Evolutionary conservation across 2,113 vertebrate genomes (phyloP).

Genomic region (Mustela nigripes): DNA sequence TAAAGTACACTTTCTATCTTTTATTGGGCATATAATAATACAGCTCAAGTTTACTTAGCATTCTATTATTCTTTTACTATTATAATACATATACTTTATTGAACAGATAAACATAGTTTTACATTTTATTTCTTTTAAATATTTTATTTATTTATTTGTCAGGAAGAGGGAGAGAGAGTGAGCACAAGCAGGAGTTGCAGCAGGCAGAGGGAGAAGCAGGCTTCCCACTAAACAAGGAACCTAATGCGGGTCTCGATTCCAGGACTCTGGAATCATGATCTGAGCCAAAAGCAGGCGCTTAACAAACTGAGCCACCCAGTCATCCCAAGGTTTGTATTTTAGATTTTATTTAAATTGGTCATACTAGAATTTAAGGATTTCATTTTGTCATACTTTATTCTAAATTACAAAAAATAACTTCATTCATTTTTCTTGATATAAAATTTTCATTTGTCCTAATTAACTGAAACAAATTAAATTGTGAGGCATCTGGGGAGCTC

Average conservation of each 20-base stretch:
- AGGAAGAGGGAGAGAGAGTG: not conserved
- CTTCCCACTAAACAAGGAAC: not conserved
- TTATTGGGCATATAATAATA: not conserved
- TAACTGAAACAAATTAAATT: not conserved
- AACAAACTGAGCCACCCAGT: not conserved
- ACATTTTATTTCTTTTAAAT: not conserved
- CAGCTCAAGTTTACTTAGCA: not conserved
- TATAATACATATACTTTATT: not conserved
- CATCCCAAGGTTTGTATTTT: not conserved
- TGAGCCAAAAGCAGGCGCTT: not conserved
- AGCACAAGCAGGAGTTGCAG: no score
- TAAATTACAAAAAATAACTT: not conserved
- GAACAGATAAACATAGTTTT: not conserved
- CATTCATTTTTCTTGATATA: not conserved
- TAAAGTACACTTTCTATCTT: not conserved
- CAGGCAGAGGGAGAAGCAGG: no score
- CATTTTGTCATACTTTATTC: not conserved
- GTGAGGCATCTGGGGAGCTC: not conserved
- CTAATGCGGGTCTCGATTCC: accelerated
- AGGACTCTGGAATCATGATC: not conserved
- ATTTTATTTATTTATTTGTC: not conserved
- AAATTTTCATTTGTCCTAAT: not conserved
- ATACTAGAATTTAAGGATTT: not conserved
- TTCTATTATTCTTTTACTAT: not conserved
- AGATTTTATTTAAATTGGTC: not conserved